Evolutionary conservation across 2,797 vertebrate genomes (phyloP).

Genomic region (Xiphophorus birchmanni): DNA sequence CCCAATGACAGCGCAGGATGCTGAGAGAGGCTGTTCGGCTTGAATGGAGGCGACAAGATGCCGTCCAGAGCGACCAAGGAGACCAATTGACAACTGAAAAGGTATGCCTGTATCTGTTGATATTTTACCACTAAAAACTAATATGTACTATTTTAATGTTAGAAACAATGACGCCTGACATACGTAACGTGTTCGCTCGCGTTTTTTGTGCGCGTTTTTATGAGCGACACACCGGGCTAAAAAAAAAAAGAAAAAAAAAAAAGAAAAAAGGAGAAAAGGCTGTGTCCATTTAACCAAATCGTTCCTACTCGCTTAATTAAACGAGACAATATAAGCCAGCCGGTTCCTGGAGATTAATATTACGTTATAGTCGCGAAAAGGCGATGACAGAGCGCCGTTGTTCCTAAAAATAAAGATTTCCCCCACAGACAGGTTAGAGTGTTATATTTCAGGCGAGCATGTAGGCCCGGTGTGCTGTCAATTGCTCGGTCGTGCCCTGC

Average conservation of each 20-base stretch:
- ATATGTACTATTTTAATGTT: background rate
- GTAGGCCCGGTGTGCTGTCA: slow-evolving; percentile 69
- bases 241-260: background rate
- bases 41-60: slow-evolving; percentile 81
- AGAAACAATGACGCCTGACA: background rate
- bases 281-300: slow-evolving; percentile 33
- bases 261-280: slow-evolving; percentile 9
- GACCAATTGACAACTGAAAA: slow-evolving; percentile 74
- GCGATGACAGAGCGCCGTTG: slow-evolving; percentile 16
- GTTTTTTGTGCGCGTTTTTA: slow-evolving; percentile 1
- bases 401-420: slow-evolving; percentile 52
- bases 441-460: slow-evolving; percentile 35
- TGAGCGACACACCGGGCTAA: slow-evolving; percentile 25
- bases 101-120: slow-evolving; percentile 54
- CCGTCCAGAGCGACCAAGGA: slow-evolving; percentile 71
- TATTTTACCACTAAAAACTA: background rate
- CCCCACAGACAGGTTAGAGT: slow-evolving; percentile 5
- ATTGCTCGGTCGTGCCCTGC: slow-evolving; percentile 48
- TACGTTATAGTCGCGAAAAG: slow-evolving; percentile 18
- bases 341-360: slow-evolving; percentile 25
- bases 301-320: slow-evolving; percentile 45
- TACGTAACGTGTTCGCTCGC: slow-evolving; percentile 15
- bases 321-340: slow-evolving; percentile 36
- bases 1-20: slow-evolving; percentile 83
- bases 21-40: slow-evolving; percentile 76